phyloP scores from a whole-genome alignment of 2,797 vertebrate species.

The Hydrocynus forskahlii region DNA sequence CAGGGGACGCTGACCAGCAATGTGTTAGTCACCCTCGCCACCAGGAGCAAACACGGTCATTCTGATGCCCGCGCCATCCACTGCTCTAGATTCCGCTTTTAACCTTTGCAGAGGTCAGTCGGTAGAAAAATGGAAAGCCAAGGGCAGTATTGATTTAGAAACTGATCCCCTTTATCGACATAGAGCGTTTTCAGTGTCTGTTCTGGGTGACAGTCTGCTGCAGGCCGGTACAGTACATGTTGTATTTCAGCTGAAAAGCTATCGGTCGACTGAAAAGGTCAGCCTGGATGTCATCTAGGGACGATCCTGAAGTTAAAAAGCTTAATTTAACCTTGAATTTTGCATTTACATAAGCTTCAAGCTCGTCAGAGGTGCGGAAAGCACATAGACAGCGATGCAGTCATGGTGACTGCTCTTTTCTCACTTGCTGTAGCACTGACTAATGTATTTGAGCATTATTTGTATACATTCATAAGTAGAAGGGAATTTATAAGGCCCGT shows the following conservation, averaged over 20 bases:
- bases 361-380: neutral
- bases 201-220: neutral
- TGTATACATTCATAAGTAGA: neutral
- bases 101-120: conserved; percentile 33
- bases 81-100: neutral
- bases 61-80: neutral
- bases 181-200: neutral
- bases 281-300: neutral
- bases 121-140: neutral
- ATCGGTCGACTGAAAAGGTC: neutral
- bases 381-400: neutral
- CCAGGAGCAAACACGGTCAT: neutral
- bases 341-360: neutral
- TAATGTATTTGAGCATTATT: conserved; percentile 1
- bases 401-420: neutral
- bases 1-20: conserved; percentile 43
- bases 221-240: neutral
- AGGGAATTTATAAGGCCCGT: neutral
- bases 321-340: neutral
- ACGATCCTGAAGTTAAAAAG: neutral
- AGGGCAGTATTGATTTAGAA: conserved; percentile 22
- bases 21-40: conserved; percentile 24
- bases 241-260: conserved; percentile 10
- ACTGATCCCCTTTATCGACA: conserved; percentile 8
- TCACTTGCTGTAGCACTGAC: neutral